phyloP scores from a whole-genome alignment of 2,888 invertebrate genomes.

The Harpagoxenus sublaevis region DNA sequence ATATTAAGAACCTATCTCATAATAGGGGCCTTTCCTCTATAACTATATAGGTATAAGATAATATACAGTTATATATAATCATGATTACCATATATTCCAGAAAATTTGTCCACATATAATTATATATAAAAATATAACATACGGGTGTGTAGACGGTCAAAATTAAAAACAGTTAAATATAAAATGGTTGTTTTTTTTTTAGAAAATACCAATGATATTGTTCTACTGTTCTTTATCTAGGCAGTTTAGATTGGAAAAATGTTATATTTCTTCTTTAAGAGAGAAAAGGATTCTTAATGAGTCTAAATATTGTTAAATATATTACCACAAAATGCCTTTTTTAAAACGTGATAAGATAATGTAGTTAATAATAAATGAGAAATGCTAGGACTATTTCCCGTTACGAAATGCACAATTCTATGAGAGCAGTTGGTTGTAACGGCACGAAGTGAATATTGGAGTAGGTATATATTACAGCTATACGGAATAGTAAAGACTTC shows the following conservation, averaged over 20 bases:
- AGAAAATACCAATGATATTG: no score
- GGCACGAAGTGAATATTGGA: not conserved
- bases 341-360: constrained; percentile 13
- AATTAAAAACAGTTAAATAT: not conserved
- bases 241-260: not conserved
- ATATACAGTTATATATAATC: no score
- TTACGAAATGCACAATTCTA: constrained; percentile 10
- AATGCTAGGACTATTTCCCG: not conserved
- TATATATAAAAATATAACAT: no score
- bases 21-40: no score
- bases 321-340: not conserved
- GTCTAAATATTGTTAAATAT: not conserved
- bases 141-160: not conserved
- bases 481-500: no score
- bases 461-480: no score
- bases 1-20: no score
- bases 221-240: not conserved
- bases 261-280: not conserved
- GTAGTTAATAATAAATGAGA: not conserved
- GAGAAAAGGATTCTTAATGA: not conserved
- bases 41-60: no score
- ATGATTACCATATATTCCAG: no score
- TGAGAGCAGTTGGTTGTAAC: not conserved
- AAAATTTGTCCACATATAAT: no score
- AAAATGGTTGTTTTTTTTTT: not conserved